phyloP scores from a whole-genome alignment of 2,113 vertebrate species.

The Pachyramphus minor region DNA sequence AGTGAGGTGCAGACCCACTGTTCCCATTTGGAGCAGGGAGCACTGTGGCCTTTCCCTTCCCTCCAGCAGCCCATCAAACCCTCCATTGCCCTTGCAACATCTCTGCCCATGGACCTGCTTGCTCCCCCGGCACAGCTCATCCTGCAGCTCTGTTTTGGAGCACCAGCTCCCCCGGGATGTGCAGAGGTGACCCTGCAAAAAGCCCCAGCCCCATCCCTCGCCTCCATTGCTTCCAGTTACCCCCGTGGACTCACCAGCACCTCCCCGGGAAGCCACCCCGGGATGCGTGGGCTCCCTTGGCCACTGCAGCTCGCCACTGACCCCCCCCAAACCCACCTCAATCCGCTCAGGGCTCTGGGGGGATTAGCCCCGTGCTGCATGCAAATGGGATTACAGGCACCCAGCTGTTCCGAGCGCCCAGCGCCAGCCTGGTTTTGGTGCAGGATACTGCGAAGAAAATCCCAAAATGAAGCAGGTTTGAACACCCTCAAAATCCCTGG shows the following conservation, averaged over 20 bases:
- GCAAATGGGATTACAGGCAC: constrained; percentile 42
- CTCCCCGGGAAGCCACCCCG: neutral
- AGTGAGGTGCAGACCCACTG: rapidly evolving
- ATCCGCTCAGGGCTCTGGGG: neutral
- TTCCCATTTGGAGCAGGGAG: neutral
- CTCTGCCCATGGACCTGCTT: rapidly evolving
- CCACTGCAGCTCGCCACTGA: neutral
- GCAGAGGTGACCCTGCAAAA: neutral
- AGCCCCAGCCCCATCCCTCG: rapidly evolving
- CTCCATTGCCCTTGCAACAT: rapidly evolving
- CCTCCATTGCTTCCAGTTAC: neutral
- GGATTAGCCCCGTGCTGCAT: constrained; percentile 16
- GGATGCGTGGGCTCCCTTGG: neutral
- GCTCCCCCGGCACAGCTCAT: rapidly evolving
- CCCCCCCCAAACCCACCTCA: neutral
- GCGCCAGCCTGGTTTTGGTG: neutral
- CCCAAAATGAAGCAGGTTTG: neutral
- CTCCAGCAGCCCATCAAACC: neutral
- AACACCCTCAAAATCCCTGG: neutral
- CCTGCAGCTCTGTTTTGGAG: rapidly evolving
- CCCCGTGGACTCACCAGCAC: neutral
- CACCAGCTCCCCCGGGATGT: rapidly evolving
- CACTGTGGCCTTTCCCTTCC: rapidly evolving
- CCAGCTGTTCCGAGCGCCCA: neutral
- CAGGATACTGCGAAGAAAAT: neutral